Evolutionary conservation across 2,888 invertebrate species (phyloP).

Genomic region (Boloria euphrosyne): DNA sequence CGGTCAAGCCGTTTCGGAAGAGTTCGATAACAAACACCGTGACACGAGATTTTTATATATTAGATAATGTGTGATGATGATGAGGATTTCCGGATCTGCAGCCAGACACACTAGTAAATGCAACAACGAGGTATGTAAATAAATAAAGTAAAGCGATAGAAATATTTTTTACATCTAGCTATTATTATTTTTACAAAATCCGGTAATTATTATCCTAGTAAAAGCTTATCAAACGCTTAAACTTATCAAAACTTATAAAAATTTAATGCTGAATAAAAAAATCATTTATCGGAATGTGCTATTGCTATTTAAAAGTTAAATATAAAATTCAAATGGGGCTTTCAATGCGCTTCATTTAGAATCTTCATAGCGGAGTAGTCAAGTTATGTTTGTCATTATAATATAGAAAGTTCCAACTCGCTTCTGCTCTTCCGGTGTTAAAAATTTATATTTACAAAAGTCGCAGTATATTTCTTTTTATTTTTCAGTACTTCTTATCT

Average conservation of each 20-base stretch:
- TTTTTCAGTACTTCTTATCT: constrained; percentile 8
- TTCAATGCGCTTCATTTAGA: constrained; percentile 49
- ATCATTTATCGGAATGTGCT: constrained; percentile 29
- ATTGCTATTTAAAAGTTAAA: constrained; percentile 42
- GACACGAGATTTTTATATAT: too few species aligned
- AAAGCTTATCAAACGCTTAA: constrained; percentile 31
- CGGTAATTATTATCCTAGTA: constrained; percentile 18
- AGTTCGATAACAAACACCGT: too few species aligned
- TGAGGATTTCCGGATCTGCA: too few species aligned
- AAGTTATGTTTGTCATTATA: constrained; percentile 42
- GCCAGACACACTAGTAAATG: too few species aligned
- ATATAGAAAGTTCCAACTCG: constrained; percentile 36
- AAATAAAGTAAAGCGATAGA: too few species aligned
- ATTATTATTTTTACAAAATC: background rate
- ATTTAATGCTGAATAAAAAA: constrained; percentile 28
- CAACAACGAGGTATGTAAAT: too few species aligned
- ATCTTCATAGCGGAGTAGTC: constrained; percentile 46
- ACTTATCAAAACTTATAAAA: constrained; percentile 32
- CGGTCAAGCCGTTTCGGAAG: too few species aligned
- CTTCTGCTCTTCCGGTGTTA: constrained; percentile 22
- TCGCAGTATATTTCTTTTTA: background rate
- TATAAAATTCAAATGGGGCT: constrained; percentile 47
- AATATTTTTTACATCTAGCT: too few species aligned
- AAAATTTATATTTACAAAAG: constrained; percentile 13
- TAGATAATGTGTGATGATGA: too few species aligned